Conservation (phyloP, 1,140 invertebrate species). For the Pissodes strobi region DNA sequence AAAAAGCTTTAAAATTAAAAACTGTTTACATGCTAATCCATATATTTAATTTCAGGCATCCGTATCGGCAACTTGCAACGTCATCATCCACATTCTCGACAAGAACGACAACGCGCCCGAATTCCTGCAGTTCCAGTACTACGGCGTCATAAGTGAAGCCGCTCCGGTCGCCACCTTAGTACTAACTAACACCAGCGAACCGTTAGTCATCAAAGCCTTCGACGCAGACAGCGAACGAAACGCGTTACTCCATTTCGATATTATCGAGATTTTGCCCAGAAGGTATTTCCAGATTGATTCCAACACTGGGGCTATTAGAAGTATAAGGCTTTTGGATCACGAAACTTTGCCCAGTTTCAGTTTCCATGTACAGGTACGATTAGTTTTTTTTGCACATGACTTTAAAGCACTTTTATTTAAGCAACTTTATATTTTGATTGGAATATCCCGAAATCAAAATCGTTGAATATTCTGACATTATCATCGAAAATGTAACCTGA, state of each 20-base stretch:
- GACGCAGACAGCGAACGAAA: constrained; percentile 83
- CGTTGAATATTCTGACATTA: too few relatives aligned
- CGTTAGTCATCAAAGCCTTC: constrained; percentile 77
- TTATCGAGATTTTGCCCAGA: constrained; percentile 74
- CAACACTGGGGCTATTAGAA: constrained; percentile 85
- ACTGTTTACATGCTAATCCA: too few relatives aligned
- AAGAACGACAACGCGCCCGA: constrained; percentile 85
- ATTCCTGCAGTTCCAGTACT: constrained; percentile 71
- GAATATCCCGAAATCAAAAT: too few relatives aligned
- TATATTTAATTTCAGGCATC: constrained; percentile 71
- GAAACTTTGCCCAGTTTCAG: constrained; percentile 65
- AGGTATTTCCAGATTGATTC: constrained; percentile 85
- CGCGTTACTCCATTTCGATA: constrained; percentile 80
- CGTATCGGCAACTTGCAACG: constrained; percentile 66
- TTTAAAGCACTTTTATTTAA: too few relatives aligned
- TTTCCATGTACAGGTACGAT: constrained; percentile 53
- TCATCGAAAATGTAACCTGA: too few relatives aligned
- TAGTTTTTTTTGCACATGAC: too few relatives aligned
- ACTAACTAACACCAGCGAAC: constrained; percentile 67
- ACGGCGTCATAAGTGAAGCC: constrained; percentile 73
- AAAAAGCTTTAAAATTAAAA: too few relatives aligned
- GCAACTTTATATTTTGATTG: too few relatives aligned
- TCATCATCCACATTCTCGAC: constrained; percentile 78
- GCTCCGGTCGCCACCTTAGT: constrained; percentile 74
- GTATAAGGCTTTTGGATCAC: constrained; percentile 77